Evolutionary conservation across 37 sponge, comb jelly and placozoan genomes (phyloP), one percentile per base, ranked within the genome.

Genomic region (Mnemiopsis leidyi): DNA sequence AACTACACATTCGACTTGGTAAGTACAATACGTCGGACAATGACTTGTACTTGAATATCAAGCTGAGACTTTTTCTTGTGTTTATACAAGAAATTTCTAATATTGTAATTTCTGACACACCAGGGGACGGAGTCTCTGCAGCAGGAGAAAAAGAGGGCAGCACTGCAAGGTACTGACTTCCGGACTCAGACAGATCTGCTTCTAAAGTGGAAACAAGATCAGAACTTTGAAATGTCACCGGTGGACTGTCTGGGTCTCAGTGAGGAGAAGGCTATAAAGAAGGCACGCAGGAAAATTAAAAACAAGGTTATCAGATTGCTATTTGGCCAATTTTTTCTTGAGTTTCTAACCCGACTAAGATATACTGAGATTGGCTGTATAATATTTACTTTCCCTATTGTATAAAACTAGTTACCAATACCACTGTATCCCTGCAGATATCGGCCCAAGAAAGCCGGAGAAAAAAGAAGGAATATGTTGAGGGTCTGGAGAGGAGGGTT

Each of bases 391-490:
- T n/a, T n/a, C n/a, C n/a, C n/a, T n/a, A n/a, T n/a, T n/a, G n/a
- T n/a, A n/a, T n/a, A n/a, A n/a, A n/a, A 61, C 18, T 61, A 9
- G 68, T 61, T 61, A 18, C 68, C 18, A 61, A 61, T 61, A 9
- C 18, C 68, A 21, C 68, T 21, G 9, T 61, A 28, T 3, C 73
- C 73, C 73, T 25, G 36, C 82, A 79, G 82, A 79, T 79, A 79
- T 79, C 82, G 21, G 82, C 82, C 7, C 82, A 79, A 29, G 82
- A 79, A 36, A 79, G 82, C 34, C 34, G 82, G 21, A 23, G 82
- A 1, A 79, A 79, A 23, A 79, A 79, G 82, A 79, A 79, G 82
- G 82, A 79, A 29, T 79, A 79, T 29, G 37, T 79, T 0, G 82
- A 79, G 82, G 82, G 82, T 36, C 21, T 79, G 36, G 82, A 79